phyloP scores from a whole-genome alignment of 2,113 vertebrate genomes.

The Todiramphus saurophagus region DNA sequence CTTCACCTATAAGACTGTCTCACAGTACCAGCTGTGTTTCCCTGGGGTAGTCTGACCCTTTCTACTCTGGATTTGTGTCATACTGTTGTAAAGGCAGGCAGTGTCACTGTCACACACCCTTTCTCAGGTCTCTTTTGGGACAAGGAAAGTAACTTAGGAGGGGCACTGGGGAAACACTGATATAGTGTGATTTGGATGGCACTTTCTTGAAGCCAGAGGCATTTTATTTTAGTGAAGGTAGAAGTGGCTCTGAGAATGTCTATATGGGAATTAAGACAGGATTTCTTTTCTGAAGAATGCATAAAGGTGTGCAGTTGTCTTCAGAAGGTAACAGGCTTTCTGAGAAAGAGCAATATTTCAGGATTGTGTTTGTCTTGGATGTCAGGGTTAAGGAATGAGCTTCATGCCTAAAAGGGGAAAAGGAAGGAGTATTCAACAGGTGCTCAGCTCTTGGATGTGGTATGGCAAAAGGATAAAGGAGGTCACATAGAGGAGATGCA shows the following conservation, averaged over 20 bases:
- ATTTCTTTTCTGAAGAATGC: neutral
- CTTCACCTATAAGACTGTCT: neutral
- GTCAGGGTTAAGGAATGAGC: neutral
- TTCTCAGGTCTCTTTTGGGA: neutral
- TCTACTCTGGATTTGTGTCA: neutral
- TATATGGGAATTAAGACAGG: neutral
- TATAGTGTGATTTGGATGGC: neutral
- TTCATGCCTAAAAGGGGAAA: neutral
- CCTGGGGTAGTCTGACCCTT: neutral
- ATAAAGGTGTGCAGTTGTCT: neutral
- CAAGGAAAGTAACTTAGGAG: neutral
- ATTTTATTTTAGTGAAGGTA: neutral
- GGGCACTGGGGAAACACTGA: neutral
- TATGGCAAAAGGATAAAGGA: neutral
- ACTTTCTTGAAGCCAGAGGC: neutral
- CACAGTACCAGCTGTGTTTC: neutral
- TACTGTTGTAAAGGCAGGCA: neutral
- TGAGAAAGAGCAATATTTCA: neutral
- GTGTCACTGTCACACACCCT: neutral
- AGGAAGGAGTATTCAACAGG: neutral
- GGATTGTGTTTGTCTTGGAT: neutral
- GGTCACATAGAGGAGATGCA: neutral
- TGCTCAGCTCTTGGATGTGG: neutral
- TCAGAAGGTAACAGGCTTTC: neutral
- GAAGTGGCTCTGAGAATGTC: neutral